Evolutionary conservation across 2,888 invertebrate species (phyloP), one percentile per base, ranked within the genome.

Genomic region (Lochmaea capreae): DNA sequence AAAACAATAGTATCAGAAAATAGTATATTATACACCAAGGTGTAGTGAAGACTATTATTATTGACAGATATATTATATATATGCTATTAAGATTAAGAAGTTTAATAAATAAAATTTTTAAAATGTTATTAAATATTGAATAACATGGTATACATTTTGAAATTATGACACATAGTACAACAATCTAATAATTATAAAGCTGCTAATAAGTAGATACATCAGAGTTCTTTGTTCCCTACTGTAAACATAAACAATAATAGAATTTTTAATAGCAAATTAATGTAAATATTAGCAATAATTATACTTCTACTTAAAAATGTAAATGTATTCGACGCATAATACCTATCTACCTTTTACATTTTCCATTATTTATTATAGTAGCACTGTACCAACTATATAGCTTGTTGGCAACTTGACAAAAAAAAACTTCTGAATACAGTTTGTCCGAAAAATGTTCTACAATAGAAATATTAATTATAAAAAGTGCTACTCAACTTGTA

Each of bases 151-250:
- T 12, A 12, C 2, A 46, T 12, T 43, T 12, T 12, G 4, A 14
- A 46, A 46, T 46, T 18, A 54, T 54, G 54, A 54, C 16, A 16
- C 16, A 54, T 18, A 10, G 6, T 52, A 16, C 52, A 52, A 54
- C 16, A 54, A 54, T 16, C 16, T 18, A 8, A 18, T 18, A 54
- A 54, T 54, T 54, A 54, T 18, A 18, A 18, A 16, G 16, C 3
- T 18, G 54, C 9, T 16, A 54, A 54, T 54, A 54, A 54, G 16
- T 18, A 54, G 18, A 16, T 54, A 49, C 65, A 49, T 9, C 12
- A 39, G 71, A 73, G 73, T 70, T 73, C 70, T 68, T 70, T 73
- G 66, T 69, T 73, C 73, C 57, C 73, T 73, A 73, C 61, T 66
- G 73, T 73, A 66, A 73, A 73, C 70, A 73, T 57, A 69, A 73